Evolutionary conservation across 2,113 vertebrate species (phyloP).

Genomic region (Hippocampus comes): DNA sequence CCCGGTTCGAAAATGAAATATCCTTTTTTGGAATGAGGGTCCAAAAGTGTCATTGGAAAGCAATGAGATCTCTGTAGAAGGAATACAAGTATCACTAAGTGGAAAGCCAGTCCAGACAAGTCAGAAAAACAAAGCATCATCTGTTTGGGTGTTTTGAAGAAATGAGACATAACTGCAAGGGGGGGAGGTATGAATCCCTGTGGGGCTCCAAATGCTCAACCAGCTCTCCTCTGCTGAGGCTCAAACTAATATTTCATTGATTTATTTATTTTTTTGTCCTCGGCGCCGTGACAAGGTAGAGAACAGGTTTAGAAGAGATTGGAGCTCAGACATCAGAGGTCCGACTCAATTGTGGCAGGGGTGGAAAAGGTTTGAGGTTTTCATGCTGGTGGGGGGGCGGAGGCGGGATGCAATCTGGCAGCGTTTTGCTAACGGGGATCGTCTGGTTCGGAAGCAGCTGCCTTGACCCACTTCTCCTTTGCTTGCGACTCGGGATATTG

Average conservation of each 20-base stretch:
- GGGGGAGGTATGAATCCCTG: constrained; percentile 40
- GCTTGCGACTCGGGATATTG: constrained; percentile 22
- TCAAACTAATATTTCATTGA: constrained; percentile 42
- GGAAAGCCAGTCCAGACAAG: constrained; percentile 23
- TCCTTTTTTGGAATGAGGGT: neutral
- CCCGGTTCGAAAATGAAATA: constrained; percentile 17
- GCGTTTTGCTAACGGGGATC: constrained; percentile 16
- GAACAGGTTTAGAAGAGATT: constrained; percentile 53
- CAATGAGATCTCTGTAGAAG: neutral
- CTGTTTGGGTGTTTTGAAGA: constrained; percentile 37
- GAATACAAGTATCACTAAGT: neutral
- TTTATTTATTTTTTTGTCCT: constrained; percentile 17
- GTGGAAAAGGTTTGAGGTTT: constrained; percentile 40
- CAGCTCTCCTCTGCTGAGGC: constrained; percentile 32
- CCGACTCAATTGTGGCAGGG: constrained; percentile 40
- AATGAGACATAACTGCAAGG: constrained; percentile 46
- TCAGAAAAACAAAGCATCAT: constrained; percentile 47
- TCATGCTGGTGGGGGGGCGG: constrained; percentile 27
- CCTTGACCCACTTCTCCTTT: constrained; percentile 61
- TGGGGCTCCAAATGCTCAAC: constrained; percentile 11
- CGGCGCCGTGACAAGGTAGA: constrained; percentile 41
- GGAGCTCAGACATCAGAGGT: constrained; percentile 26
- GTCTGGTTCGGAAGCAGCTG: constrained; percentile 25
- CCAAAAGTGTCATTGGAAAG: neutral
- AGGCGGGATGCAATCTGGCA: constrained; percentile 38